Conservation (phyloP, 2,113 vertebrate species). For the Sardina pilchardus region DNA sequence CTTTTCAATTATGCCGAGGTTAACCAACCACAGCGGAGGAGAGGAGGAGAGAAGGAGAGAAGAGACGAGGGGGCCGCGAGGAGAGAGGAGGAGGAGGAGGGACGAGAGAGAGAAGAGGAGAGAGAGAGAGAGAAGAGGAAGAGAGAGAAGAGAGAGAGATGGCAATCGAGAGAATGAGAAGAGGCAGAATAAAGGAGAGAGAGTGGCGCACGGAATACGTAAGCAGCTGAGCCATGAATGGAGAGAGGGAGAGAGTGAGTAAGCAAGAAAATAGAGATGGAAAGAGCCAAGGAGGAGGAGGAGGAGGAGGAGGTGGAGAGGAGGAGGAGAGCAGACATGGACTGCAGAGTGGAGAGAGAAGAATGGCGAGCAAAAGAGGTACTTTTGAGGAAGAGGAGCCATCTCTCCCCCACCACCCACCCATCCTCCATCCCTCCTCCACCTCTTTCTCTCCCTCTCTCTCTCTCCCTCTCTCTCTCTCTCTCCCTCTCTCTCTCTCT, state of each 20-base stretch:
- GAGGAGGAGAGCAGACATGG: slow-evolving; percentile 6
- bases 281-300: not conserved
- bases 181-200: not conserved
- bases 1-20: slow-evolving; percentile 56
- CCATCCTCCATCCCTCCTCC: not conserved
- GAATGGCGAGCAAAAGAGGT: not conserved
- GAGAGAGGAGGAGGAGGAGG: not conserved
- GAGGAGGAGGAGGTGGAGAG: not conserved
- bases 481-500: not conserved
- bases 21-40: slow-evolving; percentile 39
- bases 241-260: not conserved
- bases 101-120: not conserved
- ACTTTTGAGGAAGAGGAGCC: not conserved
- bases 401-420: not conserved
- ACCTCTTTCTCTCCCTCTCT: slow-evolving; percentile 22
- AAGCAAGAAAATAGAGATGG: not conserved
- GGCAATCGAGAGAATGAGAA: not conserved
- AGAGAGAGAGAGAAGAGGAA: slow-evolving; percentile 3
- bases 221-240: not conserved
- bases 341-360: not conserved
- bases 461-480: not conserved
- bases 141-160: slow-evolving; percentile 4
- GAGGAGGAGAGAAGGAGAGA: slow-evolving; percentile 32
- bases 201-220: not conserved
- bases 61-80: not conserved